Evolutionary conservation across 2,888 invertebrate genomes (phyloP), one percentile per base, ranked within the genome.

Genomic region (Cetonia aurata): DNA sequence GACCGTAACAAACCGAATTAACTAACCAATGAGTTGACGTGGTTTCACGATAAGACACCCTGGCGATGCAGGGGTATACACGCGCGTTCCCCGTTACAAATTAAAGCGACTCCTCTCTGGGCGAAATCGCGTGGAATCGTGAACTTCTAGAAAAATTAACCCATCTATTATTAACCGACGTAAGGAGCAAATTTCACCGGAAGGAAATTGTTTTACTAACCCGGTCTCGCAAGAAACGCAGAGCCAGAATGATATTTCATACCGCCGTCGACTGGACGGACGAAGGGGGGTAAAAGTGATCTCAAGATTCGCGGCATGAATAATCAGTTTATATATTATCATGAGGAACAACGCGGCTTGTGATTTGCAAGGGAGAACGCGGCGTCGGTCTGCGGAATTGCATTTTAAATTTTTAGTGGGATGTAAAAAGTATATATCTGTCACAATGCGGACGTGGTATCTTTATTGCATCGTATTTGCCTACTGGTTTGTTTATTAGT

Each of bases 71-170:
- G 76, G 76, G 76, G 77, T 76, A 74, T 71, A 15, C 80, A 79
- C 80, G 78, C 79, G 79, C 78, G 76, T 76, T 77, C 80, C 80
- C 78, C 74, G 80, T 82, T 81, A 82, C 83, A 83, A 83, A 83
- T 83, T 82, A 83, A 81, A 77, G 25, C 46, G 41, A 55, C 17
- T 65, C 50, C 37, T 65, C 41, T 33, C 50, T 50, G 62, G 62
- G 50, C 50, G 62, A 67, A 71, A 71, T 67, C 66, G 57, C 67
- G 50, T 69, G 60, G 53, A 73, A 70, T 71, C 72, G 72, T 70
- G 71, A 71, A 70, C 60, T 69, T 57, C 70, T 72, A 72, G 76
- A 77, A 77, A 77, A 77, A 77, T 77, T 77, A 77, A 76, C 73
- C 72, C 74, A 76, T 77, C 73, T 75, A 77, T 77, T 76, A 77